Evolutionary conservation across 1,140 invertebrate species (phyloP).

Genomic region (Drosophila mauritiana): DNA sequence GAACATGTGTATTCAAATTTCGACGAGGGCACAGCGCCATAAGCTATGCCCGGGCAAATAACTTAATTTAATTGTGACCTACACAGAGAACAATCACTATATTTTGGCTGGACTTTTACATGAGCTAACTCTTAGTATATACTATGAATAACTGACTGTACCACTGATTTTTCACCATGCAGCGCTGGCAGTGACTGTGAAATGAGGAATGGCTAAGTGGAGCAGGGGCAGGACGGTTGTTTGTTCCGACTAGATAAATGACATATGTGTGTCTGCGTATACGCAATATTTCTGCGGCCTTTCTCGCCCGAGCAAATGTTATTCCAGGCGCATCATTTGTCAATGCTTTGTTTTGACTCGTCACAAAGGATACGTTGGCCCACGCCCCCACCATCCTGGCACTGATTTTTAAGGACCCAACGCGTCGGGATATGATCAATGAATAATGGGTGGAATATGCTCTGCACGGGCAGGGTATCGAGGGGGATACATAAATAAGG

Average conservation of each 20-base stretch:
- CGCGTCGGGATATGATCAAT: background rate
- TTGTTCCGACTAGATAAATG: slow-evolving; percentile 60
- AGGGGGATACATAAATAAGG: slow-evolving; percentile 12
- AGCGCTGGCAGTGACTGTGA: background rate
- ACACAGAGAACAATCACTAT: slow-evolving; percentile 2
- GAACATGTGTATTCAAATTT: slow-evolving; percentile 65
- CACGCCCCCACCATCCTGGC: background rate
- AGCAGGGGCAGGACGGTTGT: background rate
- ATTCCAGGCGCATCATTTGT: slow-evolving; percentile 66
- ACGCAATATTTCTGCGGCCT: slow-evolving; percentile 53
- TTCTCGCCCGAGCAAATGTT: slow-evolving; percentile 41
- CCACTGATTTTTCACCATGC: background rate
- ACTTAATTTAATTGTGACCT: slow-evolving; percentile 70
- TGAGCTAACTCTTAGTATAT: background rate
- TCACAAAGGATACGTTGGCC: slow-evolving; percentile 22
- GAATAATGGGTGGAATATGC: slow-evolving; percentile 33
- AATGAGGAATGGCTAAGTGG: background rate
- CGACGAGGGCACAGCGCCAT: slow-evolving; percentile 27
- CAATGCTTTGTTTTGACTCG: slow-evolving; percentile 61
- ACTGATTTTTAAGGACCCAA: slow-evolving; percentile 42
- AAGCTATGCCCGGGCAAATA: slow-evolving; percentile 39
- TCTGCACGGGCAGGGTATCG: slow-evolving; percentile 14
- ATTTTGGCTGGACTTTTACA: background rate
- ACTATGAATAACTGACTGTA: background rate
- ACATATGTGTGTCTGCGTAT: slow-evolving; percentile 59